These are phyloP conservation scores for Ochropleura leucogaster DNA, from an alignment of 2,888 invertebrate species.

Conservation along the genomic window DNA sequence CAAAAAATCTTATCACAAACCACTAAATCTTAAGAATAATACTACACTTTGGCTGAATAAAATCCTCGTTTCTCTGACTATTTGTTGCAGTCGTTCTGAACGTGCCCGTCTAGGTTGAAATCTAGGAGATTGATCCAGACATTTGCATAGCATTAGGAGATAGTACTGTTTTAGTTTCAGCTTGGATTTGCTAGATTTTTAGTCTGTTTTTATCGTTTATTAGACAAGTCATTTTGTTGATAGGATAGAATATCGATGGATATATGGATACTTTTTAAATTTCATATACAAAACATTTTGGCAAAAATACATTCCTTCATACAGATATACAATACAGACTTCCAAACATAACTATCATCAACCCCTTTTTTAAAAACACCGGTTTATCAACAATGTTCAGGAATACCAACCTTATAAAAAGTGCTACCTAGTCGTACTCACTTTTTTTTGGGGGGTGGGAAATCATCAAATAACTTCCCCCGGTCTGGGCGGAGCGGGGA, in stretches of 20 bases:
- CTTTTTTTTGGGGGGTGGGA: too few species aligned
- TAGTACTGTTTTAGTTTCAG: conserved; percentile 60
- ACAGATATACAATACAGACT: too few species aligned
- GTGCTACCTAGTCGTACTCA: too few species aligned
- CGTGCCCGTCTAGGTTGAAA: conserved; percentile 58
- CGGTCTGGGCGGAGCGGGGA: too few species aligned
- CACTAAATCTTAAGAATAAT: conserved; percentile 60
- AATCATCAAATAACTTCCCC: too few species aligned
- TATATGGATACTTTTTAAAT: too few species aligned
- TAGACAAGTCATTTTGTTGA: conserved; percentile 42
- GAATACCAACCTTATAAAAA: too few species aligned
- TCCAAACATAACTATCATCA: too few species aligned
- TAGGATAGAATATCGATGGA: neutral
- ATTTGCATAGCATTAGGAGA: conserved; percentile 77
- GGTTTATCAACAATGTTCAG: too few species aligned
- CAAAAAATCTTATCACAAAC: conserved; percentile 53
- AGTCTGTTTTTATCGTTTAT: conserved; percentile 23
- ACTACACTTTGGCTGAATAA: conserved; percentile 63
- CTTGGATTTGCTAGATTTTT: conserved; percentile 43
- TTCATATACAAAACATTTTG: too few species aligned
- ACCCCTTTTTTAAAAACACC: too few species aligned
- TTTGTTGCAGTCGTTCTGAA: conserved; percentile 69
- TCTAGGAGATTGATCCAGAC: conserved; percentile 79
- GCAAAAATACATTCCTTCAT: too few species aligned
- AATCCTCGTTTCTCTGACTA: conserved; percentile 67